phyloP scores from a whole-genome alignment of 2,888 invertebrate genomes.

The Pardosa pseudoannulata region DNA sequence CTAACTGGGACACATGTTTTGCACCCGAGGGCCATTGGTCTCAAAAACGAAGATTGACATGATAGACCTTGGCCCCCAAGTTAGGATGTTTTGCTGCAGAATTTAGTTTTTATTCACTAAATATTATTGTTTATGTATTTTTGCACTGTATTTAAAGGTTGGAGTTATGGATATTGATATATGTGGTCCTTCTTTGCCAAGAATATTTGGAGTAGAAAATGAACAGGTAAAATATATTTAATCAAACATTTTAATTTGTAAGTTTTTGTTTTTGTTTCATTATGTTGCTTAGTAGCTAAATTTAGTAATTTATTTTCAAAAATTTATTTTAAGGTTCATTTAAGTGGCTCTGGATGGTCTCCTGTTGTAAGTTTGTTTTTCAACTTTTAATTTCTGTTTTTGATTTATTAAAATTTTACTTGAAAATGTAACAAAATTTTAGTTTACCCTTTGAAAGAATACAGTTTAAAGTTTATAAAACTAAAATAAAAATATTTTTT shows the following conservation, averaged over 20 bases:
- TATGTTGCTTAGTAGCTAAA: background rate
- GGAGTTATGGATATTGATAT: conserved; percentile 98
- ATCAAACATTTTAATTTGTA: background rate
- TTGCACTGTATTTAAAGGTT: conserved; percentile 85
- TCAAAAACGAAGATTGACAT: no score
- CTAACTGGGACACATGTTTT: no score
- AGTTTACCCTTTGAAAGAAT: no score
- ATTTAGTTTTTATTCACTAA: no score
- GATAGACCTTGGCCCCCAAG: no score
- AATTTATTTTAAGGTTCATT: conserved; percentile 84
- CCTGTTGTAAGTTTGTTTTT: conserved; percentile 85
- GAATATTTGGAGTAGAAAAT: conserved; percentile 92
- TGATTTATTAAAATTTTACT: no score
- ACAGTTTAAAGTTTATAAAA: no score
- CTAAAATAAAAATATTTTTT: no score
- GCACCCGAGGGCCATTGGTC: no score
- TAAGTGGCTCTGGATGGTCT: conserved; percentile 97
- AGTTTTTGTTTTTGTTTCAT: background rate
- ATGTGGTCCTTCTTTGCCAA: conserved; percentile 98
- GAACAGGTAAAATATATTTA: conserved; percentile 84
- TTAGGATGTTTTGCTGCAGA: no score
- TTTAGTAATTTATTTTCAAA: background rate
- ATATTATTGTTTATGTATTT: no score
- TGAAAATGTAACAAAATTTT: no score
- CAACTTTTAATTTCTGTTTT: background rate